Conservation (phyloP, 2,797 vertebrate species). For the Denticeps clupeoides region DNA sequence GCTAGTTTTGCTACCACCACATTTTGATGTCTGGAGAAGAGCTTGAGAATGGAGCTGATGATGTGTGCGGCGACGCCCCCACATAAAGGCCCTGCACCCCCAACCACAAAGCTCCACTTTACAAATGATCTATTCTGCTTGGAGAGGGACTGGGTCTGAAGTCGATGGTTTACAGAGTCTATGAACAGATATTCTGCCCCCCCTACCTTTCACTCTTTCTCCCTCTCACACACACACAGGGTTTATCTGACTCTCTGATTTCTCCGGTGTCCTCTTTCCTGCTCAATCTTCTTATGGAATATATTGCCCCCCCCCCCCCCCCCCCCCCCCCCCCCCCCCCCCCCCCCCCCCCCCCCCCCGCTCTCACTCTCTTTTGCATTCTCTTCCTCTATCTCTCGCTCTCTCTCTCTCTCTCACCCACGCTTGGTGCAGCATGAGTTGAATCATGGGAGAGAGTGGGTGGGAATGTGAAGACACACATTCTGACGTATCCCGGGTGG, state of each 20-base stretch:
- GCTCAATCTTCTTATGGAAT: not conserved
- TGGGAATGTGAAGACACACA: conserved; percentile 27
- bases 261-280: not conserved
- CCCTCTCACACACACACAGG: too few relatives aligned
- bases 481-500: conserved; percentile 21
- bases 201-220: too few relatives aligned
- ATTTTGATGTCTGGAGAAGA: too few relatives aligned
- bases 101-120: not conserved
- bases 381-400: conserved; percentile 20
- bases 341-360: not conserved
- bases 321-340: not conserved
- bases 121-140: not conserved
- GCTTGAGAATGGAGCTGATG: too few relatives aligned
- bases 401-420: conserved; percentile 28
- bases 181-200: too few relatives aligned
- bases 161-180: too few relatives aligned
- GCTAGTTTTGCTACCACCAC: too few relatives aligned
- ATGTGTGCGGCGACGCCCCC: too few relatives aligned
- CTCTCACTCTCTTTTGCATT: not conserved
- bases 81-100: not conserved
- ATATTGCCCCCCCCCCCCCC: conserved; percentile 2
- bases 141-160: too few relatives aligned
- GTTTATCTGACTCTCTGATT: not conserved
- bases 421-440: conserved; percentile 34
- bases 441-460: conserved; percentile 42